Base-by-base conservation (phyloP, 2,888 invertebrate genomes). In the Neoascia interrupta region DNA sequence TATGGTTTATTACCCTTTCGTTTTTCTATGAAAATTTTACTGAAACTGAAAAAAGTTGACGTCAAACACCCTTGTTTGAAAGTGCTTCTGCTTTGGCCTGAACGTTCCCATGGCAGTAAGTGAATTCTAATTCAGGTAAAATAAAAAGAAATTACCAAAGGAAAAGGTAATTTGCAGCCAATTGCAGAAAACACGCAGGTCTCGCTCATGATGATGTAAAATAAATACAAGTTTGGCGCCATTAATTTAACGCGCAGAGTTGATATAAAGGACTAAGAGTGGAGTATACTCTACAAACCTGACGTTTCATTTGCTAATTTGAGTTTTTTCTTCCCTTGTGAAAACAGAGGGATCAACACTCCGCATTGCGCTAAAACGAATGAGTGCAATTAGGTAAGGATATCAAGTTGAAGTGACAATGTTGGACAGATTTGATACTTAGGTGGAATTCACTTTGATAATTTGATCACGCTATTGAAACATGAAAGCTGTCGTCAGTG, bases 171-270 rank as follows among this genome's bases (percentile, higher is more conserved):
- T 66, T 66, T 54, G 23, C 45, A 45, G 19, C 45, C 23, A 53
- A 64, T 54, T 66, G 36, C 66, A 54, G 36, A 13, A 19, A 45
- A 54, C 66, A 66, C 66, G 66, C 66, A 54, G 54, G 36, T 5
- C 23, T 21, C 36, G 45, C n/a, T n/a, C n/a, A n/a, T n/a, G 45
- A 28, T 19, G 19, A 43, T 43, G 21, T 31, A 43, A 43, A 28
- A 13, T 21, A 43, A 26, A 41, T 31, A 43, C 41, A 41, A 41
- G 28, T 10, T 61, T 61, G 18, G 39, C 16, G 21, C 23, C 21
- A 34, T 41, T 34, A 23, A 53, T 5, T 21, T 34, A 11, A 28
- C 23, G 8, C 11, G 10, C n/a, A n/a, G n/a, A n/a, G n/a, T n/a
- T n/a, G n/a, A n/a, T n/a, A n/a, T n/a, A n/a, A n/a, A n/a, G n/a